Evolutionary conservation across 2,888 invertebrate genomes (phyloP), one percentile per base, ranked within the genome.

Genomic region (Trachelus tabidus): DNA sequence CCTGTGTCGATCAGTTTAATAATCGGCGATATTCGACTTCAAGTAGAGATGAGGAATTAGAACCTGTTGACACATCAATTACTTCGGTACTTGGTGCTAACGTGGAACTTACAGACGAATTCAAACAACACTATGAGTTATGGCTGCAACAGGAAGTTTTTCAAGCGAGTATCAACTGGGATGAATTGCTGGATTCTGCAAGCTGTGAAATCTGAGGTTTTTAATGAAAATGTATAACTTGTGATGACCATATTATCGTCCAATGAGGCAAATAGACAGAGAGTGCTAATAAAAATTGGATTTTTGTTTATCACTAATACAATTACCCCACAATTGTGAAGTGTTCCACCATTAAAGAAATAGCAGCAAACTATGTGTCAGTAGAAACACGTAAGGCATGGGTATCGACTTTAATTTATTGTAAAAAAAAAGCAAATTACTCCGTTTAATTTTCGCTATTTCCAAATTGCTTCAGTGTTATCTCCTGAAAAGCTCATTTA

Each of bases 61-160:
- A 93, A 87, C 94, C 93, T 1, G 94, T 96, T 37, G 98, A 98
- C 91, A 96, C 96, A 82, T 96, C 96, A 89, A 93, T 97, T 76
- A 95, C 95, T 77, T 96, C 96, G 90, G 96, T 97, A 12, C 93
- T 98, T 73, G 97, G 97, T 78, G 92, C 93, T 76, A 94, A 94
- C 79, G 92, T 96, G 78, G 97, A 98, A 88, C 93, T 99, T 80
- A 98, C 97, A 15, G 97, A 97, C 76, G 98, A 97, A 90, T 98
- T 98, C 89, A 98, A 97, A 92, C 95, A 95, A 80, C 96, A 98
- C 89, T 99, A 99, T 92, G 96, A 98, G 89, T 91, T 96, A 31
- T 99, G 99, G 99, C 93, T 99, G 79, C 97, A 99, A 86, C 96
- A 98, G 90, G 99, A 99, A 93, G 99, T 99, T 34, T 98, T 97